Base-by-base conservation (phyloP, 64 coral and sea anemone genomes). In the Platygyra sinensis region DNA sequence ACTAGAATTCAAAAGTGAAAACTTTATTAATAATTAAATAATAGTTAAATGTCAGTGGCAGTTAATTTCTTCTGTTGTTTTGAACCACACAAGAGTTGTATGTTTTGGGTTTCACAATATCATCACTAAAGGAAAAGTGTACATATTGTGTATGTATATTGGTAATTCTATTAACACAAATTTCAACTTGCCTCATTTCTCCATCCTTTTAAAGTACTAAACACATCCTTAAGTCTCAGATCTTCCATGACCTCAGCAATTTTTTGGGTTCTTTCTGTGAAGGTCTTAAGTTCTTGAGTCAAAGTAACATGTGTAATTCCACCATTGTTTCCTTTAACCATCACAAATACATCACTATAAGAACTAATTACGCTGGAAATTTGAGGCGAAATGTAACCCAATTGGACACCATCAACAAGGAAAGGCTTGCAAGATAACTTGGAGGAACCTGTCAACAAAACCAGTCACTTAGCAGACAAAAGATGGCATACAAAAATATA, bases 151-250 rank as follows among this genome's bases (percentile, higher is more conserved):
- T n/a, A n/a, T n/a, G n/a, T n/a, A n/a, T n/a, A n/a, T n/a, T n/a
- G n/a, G n/a, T n/a, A n/a, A 57, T 14, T 57, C 10, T 9, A 3
- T 55, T 52, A 1, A 24, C 49, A 60, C 20, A 72, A 61, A 27
- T 62, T 25, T 32, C 28, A 61, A 67, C 49, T 63, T 90, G 86
- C 94, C 94, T 96, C 94, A 87, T 96, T 63, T 96, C 94, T 96
- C 94, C 91, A 96, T 64, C 94, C 94, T 74, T 75, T 72, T 10
- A 96, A 52, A 30, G 94, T 67, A 7, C 60, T 65, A 75, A 96
- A 93, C 36, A 90, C 31, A 73, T 93, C 87, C 24, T 90, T 93
- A 74, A 72, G 30, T 78, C 94, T 89, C 57, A 96, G 93, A 36
- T 93, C 87, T 65, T 89, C 63, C 81, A 96, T 84, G 30, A 96